Evolutionary conservation across 2,113 vertebrate species (phyloP).

Genomic region (Diadophis punctatus): DNA sequence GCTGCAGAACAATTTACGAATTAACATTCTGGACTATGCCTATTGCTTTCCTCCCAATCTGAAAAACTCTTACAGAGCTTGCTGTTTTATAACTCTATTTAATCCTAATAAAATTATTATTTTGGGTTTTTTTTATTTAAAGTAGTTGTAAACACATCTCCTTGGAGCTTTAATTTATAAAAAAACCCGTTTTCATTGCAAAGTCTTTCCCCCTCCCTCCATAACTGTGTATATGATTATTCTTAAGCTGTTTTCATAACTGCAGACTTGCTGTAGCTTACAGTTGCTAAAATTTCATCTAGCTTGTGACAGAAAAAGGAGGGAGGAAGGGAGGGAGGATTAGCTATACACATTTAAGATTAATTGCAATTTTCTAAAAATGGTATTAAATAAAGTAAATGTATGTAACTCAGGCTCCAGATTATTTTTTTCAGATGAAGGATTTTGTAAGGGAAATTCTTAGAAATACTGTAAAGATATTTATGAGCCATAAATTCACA

Average conservation of each 20-base stretch:
- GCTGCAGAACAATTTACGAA: neutral
- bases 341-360: neutral
- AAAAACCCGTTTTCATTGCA: neutral
- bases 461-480: neutral
- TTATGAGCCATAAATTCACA: neutral
- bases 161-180: neutral
- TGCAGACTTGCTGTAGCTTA: neutral
- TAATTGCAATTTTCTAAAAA: neutral
- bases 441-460: neutral
- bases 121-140: neutral
- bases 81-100: neutral
- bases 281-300: neutral
- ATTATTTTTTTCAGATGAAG: neutral
- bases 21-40: neutral
- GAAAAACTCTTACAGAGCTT: neutral
- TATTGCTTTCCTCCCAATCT: neutral
- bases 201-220: neutral
- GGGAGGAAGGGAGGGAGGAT: neutral
- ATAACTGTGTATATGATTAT: neutral
- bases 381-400: neutral
- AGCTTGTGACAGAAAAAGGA: neutral
- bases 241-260: neutral
- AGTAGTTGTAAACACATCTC: neutral
- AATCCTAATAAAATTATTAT: neutral
- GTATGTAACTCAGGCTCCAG: neutral